Base-by-base conservation (phyloP, 2,113 vertebrate genomes). In the Cryptoleucopteryx plumbea region DNA sequence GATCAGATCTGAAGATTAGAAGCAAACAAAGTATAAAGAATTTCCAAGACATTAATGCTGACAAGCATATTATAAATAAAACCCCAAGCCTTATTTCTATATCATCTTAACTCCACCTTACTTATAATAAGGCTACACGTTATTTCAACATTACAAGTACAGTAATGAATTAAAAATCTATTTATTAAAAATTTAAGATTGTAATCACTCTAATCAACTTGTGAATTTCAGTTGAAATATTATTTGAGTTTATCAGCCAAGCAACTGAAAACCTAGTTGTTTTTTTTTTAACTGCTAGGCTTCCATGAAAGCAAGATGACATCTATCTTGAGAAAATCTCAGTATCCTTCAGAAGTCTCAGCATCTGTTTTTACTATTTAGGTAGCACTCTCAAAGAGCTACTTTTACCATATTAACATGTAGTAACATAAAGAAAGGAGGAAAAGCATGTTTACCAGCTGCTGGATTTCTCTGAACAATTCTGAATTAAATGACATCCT, bases 61-160 rank as follows among this genome's bases (percentile, higher is more conserved):
- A 72, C 38, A 62, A 75, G 13, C 27, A 26, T n/a, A 56, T 45
- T 1, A 70, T 19, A 78, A 86, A 26, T n/a, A 15, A 71, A 52
- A 45, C 6, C 26, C 10, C 34, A 82, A 20, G 2, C 32, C 7
- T 29, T 59, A 48, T 23, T 88, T 47, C 73, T 50, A 29, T 22
- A 20, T 40, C 29, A 82, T 34, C 14, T 68, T 48, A 93, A 65
- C 31, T 47, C 6, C 31, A 84, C 17, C 20, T 59, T 38, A 36
- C 36, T 32, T 58, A 38, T n/a, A 45, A 40, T 6, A 72, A 84
- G 31, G 17, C 10, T 62, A 47, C 13, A 4, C 0, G 0, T n/a
- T 83, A 36, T 29, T 77, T 62, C 36, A 52, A 48, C 11, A 52
- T 36, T 48, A 12, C 2, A 1, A 74, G 12, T 21, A 45, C 3